Conservation (phyloP, 1,140 invertebrate genomes). For the Eriocheir sinensis region DNA sequence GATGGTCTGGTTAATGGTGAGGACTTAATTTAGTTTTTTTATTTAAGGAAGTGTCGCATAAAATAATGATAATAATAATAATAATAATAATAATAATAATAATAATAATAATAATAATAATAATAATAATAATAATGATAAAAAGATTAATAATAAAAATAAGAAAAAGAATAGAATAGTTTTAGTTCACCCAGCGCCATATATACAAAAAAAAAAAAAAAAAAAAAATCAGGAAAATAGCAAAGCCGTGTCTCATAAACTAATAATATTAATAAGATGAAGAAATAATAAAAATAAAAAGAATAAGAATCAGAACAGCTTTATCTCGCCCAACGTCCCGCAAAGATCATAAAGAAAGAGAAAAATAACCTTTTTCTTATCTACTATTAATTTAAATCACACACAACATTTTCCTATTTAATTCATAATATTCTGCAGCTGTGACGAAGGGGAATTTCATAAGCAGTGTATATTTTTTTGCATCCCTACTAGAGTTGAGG, state of each 20-base stretch:
- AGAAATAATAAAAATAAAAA: too few relatives aligned
- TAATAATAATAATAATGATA: slow-evolving; percentile 28
- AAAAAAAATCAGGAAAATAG: not conserved
- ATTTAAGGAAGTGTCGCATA: not conserved
- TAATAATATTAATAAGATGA: too few relatives aligned
- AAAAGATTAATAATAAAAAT: not conserved
- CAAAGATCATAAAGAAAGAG: not conserved
- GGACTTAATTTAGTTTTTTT: not conserved
- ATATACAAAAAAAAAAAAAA: too few relatives aligned
- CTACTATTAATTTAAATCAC: not conserved
- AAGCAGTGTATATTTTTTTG: not conserved
- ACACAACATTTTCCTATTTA: not conserved
- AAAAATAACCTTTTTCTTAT: not conserved
- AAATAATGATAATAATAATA: slow-evolving; percentile 19
- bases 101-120: slow-evolving; percentile 28
- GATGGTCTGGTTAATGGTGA: too few relatives aligned
- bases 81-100: slow-evolving; percentile 28
- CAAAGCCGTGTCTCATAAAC: not conserved
- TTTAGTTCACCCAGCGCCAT: too few relatives aligned
- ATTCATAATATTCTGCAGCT: not conserved
- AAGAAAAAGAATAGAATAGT: not conserved
- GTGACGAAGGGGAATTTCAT: not conserved
- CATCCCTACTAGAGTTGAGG: not conserved
- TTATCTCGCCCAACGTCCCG: too few relatives aligned
- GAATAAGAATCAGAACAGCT: too few relatives aligned